These are phyloP conservation scores for Chrysoperla carnea DNA, from an alignment of 1,140 invertebrate genomes.

Conservation along the genomic window DNA sequence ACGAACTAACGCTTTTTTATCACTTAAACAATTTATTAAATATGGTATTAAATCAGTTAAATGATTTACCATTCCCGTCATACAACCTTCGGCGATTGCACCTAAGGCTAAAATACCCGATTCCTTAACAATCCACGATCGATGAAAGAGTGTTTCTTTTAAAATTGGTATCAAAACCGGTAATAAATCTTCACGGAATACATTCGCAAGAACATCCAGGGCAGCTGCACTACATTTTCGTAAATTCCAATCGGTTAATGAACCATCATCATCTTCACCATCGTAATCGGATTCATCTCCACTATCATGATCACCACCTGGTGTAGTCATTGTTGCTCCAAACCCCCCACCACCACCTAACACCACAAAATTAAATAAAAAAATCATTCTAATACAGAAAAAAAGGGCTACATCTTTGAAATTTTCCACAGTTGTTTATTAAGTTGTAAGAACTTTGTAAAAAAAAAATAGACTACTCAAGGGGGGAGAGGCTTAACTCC, in stretches of 20 bases:
- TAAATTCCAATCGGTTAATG: slow-evolving; percentile 93
- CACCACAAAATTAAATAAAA: neutral
- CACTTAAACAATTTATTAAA: slow-evolving; percentile 77
- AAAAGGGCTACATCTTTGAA: too few relatives aligned
- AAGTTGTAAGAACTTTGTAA: too few relatives aligned
- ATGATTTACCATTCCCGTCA: slow-evolving; percentile 93
- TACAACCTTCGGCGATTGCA: slow-evolving; percentile 98
- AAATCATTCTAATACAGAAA: neutral
- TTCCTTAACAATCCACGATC: slow-evolving; percentile 94
- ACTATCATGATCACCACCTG: neutral
- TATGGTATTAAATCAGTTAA: slow-evolving; percentile 92
- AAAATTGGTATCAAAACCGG: slow-evolving; percentile 89
- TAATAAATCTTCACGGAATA: slow-evolving; percentile 89
- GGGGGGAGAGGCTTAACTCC: too few relatives aligned
- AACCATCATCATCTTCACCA: slow-evolving; percentile 75
- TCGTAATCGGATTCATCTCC: slow-evolving; percentile 30
- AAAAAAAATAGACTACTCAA: too few relatives aligned
- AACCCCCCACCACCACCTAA: neutral
- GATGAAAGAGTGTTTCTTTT: slow-evolving; percentile 90
- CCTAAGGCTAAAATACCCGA: slow-evolving; percentile 64
- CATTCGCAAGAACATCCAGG: slow-evolving; percentile 90
- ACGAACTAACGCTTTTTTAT: slow-evolving; percentile 90
- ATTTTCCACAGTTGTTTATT: too few relatives aligned
- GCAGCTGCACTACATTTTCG: slow-evolving; percentile 97
- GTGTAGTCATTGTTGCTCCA: neutral